Conservation (phyloP, 2,797 vertebrate genomes). For the Lagocephalus sceleratus region DNA sequence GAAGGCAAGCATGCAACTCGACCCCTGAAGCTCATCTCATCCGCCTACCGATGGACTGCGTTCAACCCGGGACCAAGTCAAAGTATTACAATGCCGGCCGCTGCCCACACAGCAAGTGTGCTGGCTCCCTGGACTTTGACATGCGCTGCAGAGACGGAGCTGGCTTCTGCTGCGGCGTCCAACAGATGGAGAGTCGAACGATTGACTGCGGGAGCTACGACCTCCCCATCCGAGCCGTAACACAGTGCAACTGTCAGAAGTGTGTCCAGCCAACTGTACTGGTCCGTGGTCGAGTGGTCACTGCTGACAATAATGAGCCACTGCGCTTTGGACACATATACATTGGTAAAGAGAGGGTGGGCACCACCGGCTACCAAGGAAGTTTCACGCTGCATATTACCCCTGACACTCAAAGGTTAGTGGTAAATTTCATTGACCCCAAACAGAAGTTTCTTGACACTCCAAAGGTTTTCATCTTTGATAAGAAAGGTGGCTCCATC, state of each 20-base stretch:
- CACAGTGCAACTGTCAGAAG: slow-evolving; percentile 83
- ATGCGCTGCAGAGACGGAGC: slow-evolving; percentile 77
- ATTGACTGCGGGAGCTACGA: slow-evolving; percentile 81
- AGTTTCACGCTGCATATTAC: slow-evolving; percentile 89
- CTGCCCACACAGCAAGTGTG: slow-evolving; percentile 82
- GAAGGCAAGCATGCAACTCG: slow-evolving; percentile 79
- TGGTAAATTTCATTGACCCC: slow-evolving; percentile 88
- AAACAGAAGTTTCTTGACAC: slow-evolving; percentile 84
- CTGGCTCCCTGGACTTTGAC: slow-evolving; percentile 65
- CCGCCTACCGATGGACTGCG: slow-evolving; percentile 85
- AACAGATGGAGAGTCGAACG: slow-evolving; percentile 77
- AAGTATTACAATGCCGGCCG: slow-evolving; percentile 84
- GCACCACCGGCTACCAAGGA: slow-evolving; percentile 91
- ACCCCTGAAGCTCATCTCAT: slow-evolving; percentile 81
- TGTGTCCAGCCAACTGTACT: slow-evolving; percentile 83
- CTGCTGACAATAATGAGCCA: slow-evolving; percentile 84
- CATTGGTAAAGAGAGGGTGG: slow-evolving; percentile 82
- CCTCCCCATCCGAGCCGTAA: slow-evolving; percentile 85
- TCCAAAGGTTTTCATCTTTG: slow-evolving; percentile 88
- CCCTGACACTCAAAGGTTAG: slow-evolving; percentile 80
- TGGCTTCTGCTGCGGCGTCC: slow-evolving; percentile 82
- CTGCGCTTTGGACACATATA: slow-evolving; percentile 89
- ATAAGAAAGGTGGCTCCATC: slow-evolving; percentile 84
- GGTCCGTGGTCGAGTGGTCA: slow-evolving; percentile 84
- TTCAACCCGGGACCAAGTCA: slow-evolving; percentile 74